Percentiles rank a stretch among this genome's conserved stretches.
These are phyloP conservation scores for Henricia sp. DNA, from an alignment of 53 echinoderm and acorn worm genomes.

Conservation along the genomic window DNA sequence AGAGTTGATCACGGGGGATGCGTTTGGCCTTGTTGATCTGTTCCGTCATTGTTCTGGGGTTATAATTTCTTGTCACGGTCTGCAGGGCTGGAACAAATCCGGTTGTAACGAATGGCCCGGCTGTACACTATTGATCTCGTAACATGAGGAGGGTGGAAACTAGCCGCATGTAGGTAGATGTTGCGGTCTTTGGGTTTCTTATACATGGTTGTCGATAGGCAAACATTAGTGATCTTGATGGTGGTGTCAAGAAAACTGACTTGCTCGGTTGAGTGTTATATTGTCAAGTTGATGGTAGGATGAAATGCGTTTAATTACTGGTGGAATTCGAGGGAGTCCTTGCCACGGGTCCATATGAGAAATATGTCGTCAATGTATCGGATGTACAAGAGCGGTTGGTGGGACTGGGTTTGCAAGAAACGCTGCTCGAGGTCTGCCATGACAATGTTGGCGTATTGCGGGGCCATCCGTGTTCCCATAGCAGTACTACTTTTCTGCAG, in stretches of 20 bases:
- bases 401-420: neutral
- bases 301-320: neutral
- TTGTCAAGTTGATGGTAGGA: slow-evolving; percentile 13
- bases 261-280: neutral
- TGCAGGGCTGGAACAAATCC: neutral
- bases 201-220: neutral
- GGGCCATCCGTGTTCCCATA: slow-evolving; percentile 12
- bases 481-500: neutral
- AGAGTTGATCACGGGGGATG: neutral
- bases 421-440: neutral
- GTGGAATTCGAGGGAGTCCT: neutral
- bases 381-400: neutral
- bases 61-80: neutral
- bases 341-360: neutral
- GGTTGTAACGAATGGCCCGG: slow-evolving; percentile 11
- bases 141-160: slow-evolving; percentile 18
- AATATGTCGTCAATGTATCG: slow-evolving; percentile 16
- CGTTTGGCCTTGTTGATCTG: neutral
- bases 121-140: slow-evolving; percentile 6
- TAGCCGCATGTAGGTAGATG: slow-evolving; percentile 1
- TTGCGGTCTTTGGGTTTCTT: slow-evolving; percentile 12
- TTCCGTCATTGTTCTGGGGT: neutral
- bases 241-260: slow-evolving; percentile 1
- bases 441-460: neutral
- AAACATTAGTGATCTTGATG: neutral